Evolutionary conservation across 2,888 invertebrate species (phyloP), one percentile per base, ranked within the genome.

Genomic region (Argynnis bischoffii): DNA sequence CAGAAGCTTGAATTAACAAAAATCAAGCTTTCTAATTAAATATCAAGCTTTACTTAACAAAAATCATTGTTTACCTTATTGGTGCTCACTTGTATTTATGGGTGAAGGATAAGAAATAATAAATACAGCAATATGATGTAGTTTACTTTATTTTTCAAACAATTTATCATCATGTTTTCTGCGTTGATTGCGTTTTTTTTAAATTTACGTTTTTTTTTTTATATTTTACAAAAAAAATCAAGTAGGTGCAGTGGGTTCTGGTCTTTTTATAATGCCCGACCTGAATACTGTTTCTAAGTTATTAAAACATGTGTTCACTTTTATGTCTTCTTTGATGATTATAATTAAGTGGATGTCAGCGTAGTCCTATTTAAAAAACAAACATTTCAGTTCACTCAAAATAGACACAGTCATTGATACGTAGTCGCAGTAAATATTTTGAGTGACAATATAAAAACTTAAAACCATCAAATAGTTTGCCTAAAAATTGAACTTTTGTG

Each of bases 71-170:
- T 85, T 89, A 90, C 90, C 89, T 87, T 70, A 64, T 75, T 71
- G 78, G 85, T 89, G 88, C 88, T 90, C 89, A 89, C 77, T 82
- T 87, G 86, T 84, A 77, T 75, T 67, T 64, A 57, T 63, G 14
- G 13, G 31, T 77, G 75, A 18, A 6, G 76, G 35, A 50, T 13
- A 14, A 57, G 15, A 48, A 50, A 47, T 41, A 55, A 66, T 53
- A 68, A 67, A 63, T 55, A 71, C 73, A 68, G 67, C 70, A 74
- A 77, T 69, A 59, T 67, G 73, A 54, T 66, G 13, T 8, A 14
- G 16, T 46, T 63, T 26, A 69, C 69, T 72, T 18, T 53, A 55
- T 74, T 69, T 74, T 74, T 41, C 11, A n/a, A n/a, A 50, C 0
- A 46, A 70, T 64, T 66, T 69, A 74, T 81, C 82, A 83, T 81